Percentiles rank a stretch among this genome's conserved stretches.
These are phyloP conservation scores for Acrobasis suavella DNA, from an alignment of 2,888 invertebrate genomes.

Conservation along the genomic window DNA sequence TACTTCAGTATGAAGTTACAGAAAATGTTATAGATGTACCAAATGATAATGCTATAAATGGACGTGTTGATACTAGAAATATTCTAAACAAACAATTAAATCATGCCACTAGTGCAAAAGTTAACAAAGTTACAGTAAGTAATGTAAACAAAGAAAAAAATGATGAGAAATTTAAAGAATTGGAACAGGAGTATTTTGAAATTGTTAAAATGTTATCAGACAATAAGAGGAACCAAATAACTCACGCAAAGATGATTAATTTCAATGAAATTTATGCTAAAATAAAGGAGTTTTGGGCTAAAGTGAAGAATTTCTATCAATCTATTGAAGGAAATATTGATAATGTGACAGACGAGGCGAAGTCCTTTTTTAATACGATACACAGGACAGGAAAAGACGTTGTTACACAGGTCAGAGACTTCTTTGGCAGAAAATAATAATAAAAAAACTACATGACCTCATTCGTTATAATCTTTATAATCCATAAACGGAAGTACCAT, in stretches of 20 bases:
- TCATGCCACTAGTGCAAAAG: constrained; percentile 34
- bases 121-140: background rate
- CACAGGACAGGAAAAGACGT: background rate
- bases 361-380: background rate
- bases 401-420: background rate
- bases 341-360: background rate
- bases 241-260: background rate
- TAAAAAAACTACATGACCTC: background rate
- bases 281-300: background rate
- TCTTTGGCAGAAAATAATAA: background rate
- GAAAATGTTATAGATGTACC: constrained; percentile 61
- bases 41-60: constrained; percentile 42
- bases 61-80: constrained; percentile 49
- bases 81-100: constrained; percentile 45
- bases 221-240: background rate
- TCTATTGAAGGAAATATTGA: background rate
- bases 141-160: background rate
- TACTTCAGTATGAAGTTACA: constrained; percentile 54
- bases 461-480: background rate
- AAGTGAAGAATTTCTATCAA: background rate
- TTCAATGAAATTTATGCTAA: background rate
- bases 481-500: too few relatives aligned
- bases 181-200: background rate
- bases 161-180: background rate
- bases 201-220: background rate